phyloP scores from a whole-genome alignment of 2,797 vertebrate genomes.

The Rhadinocentrus ornatus region DNA sequence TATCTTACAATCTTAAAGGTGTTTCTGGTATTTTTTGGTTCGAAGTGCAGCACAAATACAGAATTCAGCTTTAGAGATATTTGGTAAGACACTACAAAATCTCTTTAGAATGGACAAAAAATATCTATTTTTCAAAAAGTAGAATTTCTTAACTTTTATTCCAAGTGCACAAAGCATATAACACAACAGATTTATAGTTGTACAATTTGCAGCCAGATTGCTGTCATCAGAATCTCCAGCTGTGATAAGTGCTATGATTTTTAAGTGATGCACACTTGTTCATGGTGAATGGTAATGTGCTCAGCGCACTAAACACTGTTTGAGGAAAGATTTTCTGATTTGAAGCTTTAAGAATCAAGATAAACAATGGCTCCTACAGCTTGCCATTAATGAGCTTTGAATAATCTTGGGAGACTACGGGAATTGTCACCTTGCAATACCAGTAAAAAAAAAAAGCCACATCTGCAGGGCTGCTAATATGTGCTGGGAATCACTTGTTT shows the following conservation, averaged over 20 bases:
- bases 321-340: constrained; percentile 17
- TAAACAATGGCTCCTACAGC: constrained; percentile 89
- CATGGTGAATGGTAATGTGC: constrained; percentile 40
- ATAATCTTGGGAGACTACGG: constrained; percentile 67
- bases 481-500: constrained; percentile 26
- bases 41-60: constrained; percentile 3
- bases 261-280: constrained; percentile 58
- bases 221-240: constrained; percentile 55
- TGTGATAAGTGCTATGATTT: constrained; percentile 69
- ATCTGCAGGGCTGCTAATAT: constrained; percentile 12
- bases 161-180: constrained; percentile 18
- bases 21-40: not conserved
- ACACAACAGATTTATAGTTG: constrained; percentile 27
- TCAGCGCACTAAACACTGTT: constrained; percentile 29
- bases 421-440: constrained; percentile 82
- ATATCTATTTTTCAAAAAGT: constrained; percentile 28
- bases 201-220: constrained; percentile 59
- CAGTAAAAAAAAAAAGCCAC: constrained; percentile 5
- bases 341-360: constrained; percentile 80
- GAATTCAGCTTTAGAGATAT: not conserved
- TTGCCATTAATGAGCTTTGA: constrained; percentile 84
- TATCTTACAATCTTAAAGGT: not conserved
- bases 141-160: constrained; percentile 35
- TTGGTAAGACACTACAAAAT: constrained; percentile 5
- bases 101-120: constrained; percentile 2